Evolutionary conservation across 2,888 invertebrate genomes (phyloP).

Genomic region (Scaptomyza reducta): DNA sequence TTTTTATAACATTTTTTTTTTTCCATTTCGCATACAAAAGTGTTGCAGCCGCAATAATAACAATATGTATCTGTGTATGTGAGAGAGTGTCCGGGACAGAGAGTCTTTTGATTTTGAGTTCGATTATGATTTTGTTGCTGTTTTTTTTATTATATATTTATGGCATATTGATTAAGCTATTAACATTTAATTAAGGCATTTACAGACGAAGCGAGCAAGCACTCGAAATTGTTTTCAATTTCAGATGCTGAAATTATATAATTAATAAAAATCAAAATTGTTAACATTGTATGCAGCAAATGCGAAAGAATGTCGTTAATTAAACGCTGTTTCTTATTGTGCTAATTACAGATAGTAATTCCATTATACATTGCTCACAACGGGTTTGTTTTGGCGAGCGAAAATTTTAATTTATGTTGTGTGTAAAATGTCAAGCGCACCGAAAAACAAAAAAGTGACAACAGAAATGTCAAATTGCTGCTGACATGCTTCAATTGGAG

Average conservation of each 20-base stretch:
- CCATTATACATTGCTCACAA: constrained; percentile 25
- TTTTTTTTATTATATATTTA: constrained; percentile 59
- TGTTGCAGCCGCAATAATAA: constrained; percentile 68
- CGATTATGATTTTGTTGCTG: constrained; percentile 29
- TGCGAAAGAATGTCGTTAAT: constrained; percentile 64
- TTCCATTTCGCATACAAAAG: constrained; percentile 64
- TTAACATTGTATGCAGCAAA: constrained; percentile 45
- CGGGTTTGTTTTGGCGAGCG: constrained; percentile 24
- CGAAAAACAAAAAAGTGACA: constrained; percentile 64
- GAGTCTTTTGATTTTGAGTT: constrained; percentile 48
- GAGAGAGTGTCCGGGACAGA: constrained; percentile 42
- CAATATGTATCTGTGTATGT: constrained; percentile 32
- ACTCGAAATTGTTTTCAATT: constrained; percentile 61
- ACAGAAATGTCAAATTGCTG: constrained; percentile 71
- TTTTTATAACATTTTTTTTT: constrained; percentile 63
- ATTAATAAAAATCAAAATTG: constrained; percentile 59
- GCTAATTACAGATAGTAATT: constrained; percentile 57
- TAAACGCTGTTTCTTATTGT: constrained; percentile 57
- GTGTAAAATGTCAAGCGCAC: constrained; percentile 72
- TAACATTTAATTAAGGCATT: constrained; percentile 77
- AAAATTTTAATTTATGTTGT: constrained; percentile 72
- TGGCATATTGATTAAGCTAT: constrained; percentile 80
- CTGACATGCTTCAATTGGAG: constrained; percentile 55
- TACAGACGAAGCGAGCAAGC: constrained; percentile 62
- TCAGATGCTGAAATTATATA: constrained; percentile 39